Conservation (phyloP, 2,797 vertebrate genomes). For the Gymnothorax reevesii region DNA sequence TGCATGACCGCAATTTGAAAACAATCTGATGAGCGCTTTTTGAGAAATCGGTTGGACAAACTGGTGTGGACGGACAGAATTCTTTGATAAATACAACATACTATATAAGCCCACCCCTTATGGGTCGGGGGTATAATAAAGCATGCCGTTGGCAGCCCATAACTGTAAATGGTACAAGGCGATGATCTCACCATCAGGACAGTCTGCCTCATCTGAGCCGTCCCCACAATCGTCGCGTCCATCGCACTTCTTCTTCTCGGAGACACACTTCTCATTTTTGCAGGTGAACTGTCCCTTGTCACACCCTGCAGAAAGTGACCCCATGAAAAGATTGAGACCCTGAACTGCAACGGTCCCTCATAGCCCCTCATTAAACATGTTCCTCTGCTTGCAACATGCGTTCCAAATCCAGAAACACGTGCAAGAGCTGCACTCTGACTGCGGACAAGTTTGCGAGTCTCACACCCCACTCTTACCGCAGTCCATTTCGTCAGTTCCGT, state of each 20-base stretch:
- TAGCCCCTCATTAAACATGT: too few relatives aligned
- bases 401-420: background rate
- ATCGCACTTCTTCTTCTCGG: constrained; percentile 70
- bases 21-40: too few relatives aligned
- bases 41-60: too few relatives aligned
- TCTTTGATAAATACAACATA: too few relatives aligned
- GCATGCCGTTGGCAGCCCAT: too few relatives aligned
- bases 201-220: constrained; percentile 79
- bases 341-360: background rate
- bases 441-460: background rate
- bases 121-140: too few relatives aligned
- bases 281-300: constrained; percentile 67
- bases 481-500: constrained; percentile 80
- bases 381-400: too few relatives aligned
- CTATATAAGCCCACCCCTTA: too few relatives aligned
- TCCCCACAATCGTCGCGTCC: constrained; percentile 79
- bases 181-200: constrained; percentile 60
- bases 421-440: background rate
- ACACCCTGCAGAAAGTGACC: constrained; percentile 69
- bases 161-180: too few relatives aligned
- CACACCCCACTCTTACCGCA: constrained; percentile 76
- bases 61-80: too few relatives aligned
- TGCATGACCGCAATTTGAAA: too few relatives aligned
- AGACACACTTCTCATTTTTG: constrained; percentile 74
- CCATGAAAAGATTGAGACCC: background rate